Conservation (phyloP, 1,140 invertebrate genomes). For the Macrosteles quadrilineatus region DNA sequence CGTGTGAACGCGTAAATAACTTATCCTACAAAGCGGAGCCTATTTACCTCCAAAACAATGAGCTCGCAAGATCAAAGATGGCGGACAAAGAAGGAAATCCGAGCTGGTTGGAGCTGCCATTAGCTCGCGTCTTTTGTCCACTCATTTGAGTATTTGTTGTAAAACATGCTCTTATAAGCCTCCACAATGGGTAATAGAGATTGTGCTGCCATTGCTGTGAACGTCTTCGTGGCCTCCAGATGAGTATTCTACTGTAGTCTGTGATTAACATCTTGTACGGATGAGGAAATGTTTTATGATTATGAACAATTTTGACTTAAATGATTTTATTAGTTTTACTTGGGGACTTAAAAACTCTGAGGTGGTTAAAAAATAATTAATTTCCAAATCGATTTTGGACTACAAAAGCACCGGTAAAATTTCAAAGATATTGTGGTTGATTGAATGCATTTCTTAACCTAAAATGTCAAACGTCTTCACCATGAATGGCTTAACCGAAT, state of each 20-base stretch:
- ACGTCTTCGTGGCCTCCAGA: not conserved
- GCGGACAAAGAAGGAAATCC: slow-evolving; percentile 19
- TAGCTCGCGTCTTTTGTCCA: slow-evolving; percentile 3
- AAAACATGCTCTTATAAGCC: slow-evolving; percentile 24
- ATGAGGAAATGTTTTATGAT: not conserved
- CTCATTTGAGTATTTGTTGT: slow-evolving; percentile 19
- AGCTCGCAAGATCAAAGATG: slow-evolving; percentile 14
- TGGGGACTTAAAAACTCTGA: not conserved
- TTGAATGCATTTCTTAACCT: too few species aligned
- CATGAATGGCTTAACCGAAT: too few species aligned
- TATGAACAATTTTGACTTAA: not conserved
- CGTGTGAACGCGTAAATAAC: too few species aligned
- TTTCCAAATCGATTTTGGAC: too few species aligned
- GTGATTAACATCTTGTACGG: not conserved
- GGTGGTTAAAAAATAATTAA: too few species aligned
- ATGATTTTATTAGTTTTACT: not conserved
- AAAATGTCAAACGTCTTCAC: too few species aligned
- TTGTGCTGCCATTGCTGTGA: not conserved
- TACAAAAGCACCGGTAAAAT: too few species aligned
- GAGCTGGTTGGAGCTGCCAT: slow-evolving; percentile 10
- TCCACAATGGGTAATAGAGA: not conserved
- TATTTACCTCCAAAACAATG: too few species aligned
- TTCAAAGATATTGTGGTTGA: too few species aligned
- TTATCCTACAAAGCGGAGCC: too few species aligned
- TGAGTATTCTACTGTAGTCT: not conserved